Evolutionary conservation across 2,797 vertebrate species (phyloP).

Genomic region (Xenops minutus): DNA sequence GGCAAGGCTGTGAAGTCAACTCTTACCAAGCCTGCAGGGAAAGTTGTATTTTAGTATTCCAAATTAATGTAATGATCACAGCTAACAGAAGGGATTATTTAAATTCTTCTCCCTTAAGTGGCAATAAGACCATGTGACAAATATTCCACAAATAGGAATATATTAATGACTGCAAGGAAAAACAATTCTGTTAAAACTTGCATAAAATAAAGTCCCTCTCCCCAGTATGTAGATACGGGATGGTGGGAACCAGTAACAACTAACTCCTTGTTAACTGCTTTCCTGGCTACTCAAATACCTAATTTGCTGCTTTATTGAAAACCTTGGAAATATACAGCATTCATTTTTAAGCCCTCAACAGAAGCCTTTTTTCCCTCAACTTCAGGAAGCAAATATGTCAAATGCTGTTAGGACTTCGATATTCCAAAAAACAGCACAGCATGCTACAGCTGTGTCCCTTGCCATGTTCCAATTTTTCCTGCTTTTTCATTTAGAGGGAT

Average conservation of each 20-base stretch:
- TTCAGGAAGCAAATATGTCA: background rate
- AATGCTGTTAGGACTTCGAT: background rate
- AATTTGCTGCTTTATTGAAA: background rate
- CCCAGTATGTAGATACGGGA: background rate
- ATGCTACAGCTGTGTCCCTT: background rate
- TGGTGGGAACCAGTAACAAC: background rate
- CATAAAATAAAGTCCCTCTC: background rate
- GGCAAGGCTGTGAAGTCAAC: background rate
- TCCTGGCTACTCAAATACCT: background rate
- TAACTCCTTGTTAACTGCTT: background rate
- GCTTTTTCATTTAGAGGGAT: background rate
- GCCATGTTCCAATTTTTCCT: background rate
- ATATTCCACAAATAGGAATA: background rate
- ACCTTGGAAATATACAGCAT: background rate
- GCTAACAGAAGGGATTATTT: background rate
- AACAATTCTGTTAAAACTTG: background rate
- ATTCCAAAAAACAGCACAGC: background rate
- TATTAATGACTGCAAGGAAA: background rate
- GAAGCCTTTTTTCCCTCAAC: background rate
- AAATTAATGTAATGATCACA: background rate
- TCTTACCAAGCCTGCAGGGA: background rate
- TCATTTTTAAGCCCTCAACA: background rate
- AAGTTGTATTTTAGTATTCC: background rate
- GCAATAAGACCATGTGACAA: background rate
- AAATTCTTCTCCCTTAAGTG: background rate